Evolutionary conservation across 2,888 invertebrate genomes (phyloP), one percentile per base, ranked within the genome.

Genomic region (Ornithoptera priamus): DNA sequence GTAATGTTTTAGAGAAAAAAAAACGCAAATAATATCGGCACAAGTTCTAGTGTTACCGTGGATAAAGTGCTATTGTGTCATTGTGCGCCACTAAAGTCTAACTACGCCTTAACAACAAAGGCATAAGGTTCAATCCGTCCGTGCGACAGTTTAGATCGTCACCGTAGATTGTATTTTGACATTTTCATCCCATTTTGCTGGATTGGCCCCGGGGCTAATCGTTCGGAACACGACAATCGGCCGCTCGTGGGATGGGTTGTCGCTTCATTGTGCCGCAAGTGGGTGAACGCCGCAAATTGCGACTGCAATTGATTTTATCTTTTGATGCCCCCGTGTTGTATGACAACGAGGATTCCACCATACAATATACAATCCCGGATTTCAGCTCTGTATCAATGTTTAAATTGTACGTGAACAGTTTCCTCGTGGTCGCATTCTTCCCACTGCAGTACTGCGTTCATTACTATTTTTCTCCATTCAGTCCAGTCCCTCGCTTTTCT

Each of bases 121-220:
- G 69, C 68, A 69, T 64, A 69, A 62, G 70, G 69, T 73, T 50
- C 50, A 50, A 50, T 39, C 39, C 18, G 53, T 71, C 69, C 59
- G 24, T 67, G 68, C 73, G 73, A 69, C 72, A 71, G 76, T 80
- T 81, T 78, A 87, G 90, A 90, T 90, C 78, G 85, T 83, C 81
- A 79, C 78, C 77, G 75, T 75, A 87, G 90, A 91, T 91, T 86
- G 88, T 89, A 89, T 90, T 90, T 90, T 92, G 92, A 90, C 92
- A 86, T 91, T 90, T 90, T 87, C 87, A 92, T 92, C 90, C 90
- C 78, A 89, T 92, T 90, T 86, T 82, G 82, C 75, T 75, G 83
- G 79, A 86, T 88, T 85, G 81, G 85, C 84, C 78, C 39, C 70
- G 77, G 73, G 87, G 88, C 85, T 87, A 90, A 91, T 92, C 89